A percentile compares a stretch with the other conserved stretches of the same genome.
These are phyloP conservation scores for Corapipo altera DNA, from an alignment of 2,113 vertebrate species.

Conservation along the genomic window DNA sequence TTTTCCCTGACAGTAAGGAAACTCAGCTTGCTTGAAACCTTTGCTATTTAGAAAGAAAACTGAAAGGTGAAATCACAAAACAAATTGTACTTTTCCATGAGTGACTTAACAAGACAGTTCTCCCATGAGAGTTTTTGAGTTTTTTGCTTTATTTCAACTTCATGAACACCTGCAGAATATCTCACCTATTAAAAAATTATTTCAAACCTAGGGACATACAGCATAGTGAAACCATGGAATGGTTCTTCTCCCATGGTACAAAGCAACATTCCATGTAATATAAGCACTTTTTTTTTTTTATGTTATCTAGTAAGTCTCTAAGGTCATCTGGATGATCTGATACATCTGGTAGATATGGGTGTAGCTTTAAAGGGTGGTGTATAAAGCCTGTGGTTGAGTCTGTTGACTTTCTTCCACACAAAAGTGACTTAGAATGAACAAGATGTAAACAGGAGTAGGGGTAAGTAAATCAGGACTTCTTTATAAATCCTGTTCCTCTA, in stretches of 20 bases:
- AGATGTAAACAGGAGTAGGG: not conserved
- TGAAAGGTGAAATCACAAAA: not conserved
- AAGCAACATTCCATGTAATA: not conserved
- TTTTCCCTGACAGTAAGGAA: not conserved
- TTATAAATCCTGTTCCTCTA: not conserved
- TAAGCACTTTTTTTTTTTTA: not conserved
- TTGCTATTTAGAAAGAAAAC: not conserved
- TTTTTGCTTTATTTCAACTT: not conserved
- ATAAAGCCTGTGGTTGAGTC: not conserved
- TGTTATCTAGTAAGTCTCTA: not conserved
- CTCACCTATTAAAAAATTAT: not conserved
- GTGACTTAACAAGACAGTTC: not conserved
- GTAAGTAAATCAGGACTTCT: not conserved
- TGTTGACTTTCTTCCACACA: not conserved
- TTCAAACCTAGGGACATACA: not conserved
- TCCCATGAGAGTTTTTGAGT: not conserved
- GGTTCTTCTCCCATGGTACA: not conserved
- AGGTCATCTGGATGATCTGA: not conserved
- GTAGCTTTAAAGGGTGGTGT: not conserved
- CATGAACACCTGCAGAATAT: not conserved
- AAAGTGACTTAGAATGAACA: not conserved
- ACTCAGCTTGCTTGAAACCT: not conserved
- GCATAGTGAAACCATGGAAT: not conserved
- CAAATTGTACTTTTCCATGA: not conserved
- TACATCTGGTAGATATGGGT: not conserved